phyloP scores from a whole-genome alignment of 2,113 vertebrate genomes.

The Epinephelus moara region DNA sequence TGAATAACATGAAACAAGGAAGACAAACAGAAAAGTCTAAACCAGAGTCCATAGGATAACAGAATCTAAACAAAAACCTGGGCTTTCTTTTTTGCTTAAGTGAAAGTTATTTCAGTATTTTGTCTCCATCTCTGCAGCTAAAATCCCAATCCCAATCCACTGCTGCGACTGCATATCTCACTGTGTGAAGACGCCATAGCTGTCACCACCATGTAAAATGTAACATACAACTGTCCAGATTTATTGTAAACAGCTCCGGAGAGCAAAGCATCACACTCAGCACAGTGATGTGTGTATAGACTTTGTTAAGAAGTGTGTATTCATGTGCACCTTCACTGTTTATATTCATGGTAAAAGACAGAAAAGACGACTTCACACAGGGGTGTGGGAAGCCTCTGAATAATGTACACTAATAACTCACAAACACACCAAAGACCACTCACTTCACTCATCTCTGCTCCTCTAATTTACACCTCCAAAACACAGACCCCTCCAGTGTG shows the following conservation, averaged over 20 bases:
- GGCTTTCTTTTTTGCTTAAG: background rate
- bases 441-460: slow-evolving; percentile 28
- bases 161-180: background rate
- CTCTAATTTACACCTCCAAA: slow-evolving; percentile 50
- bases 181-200: background rate
- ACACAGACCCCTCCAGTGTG: slow-evolving; percentile 41
- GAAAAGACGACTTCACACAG: slow-evolving; percentile 35
- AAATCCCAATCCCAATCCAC: background rate
- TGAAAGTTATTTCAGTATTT: background rate
- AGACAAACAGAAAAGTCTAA: too few species aligned
- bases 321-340: slow-evolving; percentile 29
- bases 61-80: too few species aligned
- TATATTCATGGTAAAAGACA: slow-evolving; percentile 35
- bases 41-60: too few species aligned
- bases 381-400: slow-evolving; percentile 35
- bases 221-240: slow-evolving; percentile 48
- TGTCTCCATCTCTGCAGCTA: background rate
- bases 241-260: slow-evolving; percentile 33
- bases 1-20: too few species aligned
- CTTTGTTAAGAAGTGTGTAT: slow-evolving; percentile 7
- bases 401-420: slow-evolving; percentile 21
- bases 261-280: slow-evolving; percentile 10
- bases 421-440: slow-evolving; percentile 23
- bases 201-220: slow-evolving; percentile 35
- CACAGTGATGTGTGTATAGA: background rate